Base-by-base conservation (phyloP, 2,888 invertebrate species). In the Incurvaria masculella region DNA sequence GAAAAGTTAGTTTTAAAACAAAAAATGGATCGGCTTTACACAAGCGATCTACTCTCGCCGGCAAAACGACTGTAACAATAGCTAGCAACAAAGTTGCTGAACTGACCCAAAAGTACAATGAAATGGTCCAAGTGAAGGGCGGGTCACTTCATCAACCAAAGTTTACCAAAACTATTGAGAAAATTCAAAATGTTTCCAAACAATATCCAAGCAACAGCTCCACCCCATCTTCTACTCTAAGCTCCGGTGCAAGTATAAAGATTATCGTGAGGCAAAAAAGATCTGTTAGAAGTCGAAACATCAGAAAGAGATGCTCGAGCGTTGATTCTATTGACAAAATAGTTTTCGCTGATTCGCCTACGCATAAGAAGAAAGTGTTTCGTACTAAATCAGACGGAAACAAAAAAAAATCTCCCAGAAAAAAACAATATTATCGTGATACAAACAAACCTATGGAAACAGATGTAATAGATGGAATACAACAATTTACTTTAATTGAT, bases 61-160 rank as follows among this genome's bases (percentile, higher is more conserved):
- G 65, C 26, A 63, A 73, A 10, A 79, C 72, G 59, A 74, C 75
- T 27, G 69, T 81, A 62, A 75, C 79, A 5, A 69, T 81, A 52
- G 66, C 72, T 14, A 72, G 79, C 51, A 85, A 72, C 56, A 81
- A 82, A 63, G 88, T 88, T 27, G 84, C 87, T 43, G 83, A 85
- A 61, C 64, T 88, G 49, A 85, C 88, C 1, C 82, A 83, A 53
- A 87, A 87, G 60, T 88, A 87, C 59, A 87, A 88, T 61, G 82
- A 84, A 61, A 72, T 86, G 58, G 79, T 83, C 52, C 68, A 62
- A 46, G 79, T 80, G 55, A 69, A 73, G 54, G 63, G 63, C 42
- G 64, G 64, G 4, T 59, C 80, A 6, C 61, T 80, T 39, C 81
- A 80, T 53, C 81, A 82, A 59, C 74, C 81, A 4, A 83, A 82